A percentile compares a stretch with the other conserved stretches of the same genome.
These are phyloP conservation scores for Danionella cerebrum DNA, from an alignment of 2,113 vertebrate species.

Conservation along the genomic window DNA sequence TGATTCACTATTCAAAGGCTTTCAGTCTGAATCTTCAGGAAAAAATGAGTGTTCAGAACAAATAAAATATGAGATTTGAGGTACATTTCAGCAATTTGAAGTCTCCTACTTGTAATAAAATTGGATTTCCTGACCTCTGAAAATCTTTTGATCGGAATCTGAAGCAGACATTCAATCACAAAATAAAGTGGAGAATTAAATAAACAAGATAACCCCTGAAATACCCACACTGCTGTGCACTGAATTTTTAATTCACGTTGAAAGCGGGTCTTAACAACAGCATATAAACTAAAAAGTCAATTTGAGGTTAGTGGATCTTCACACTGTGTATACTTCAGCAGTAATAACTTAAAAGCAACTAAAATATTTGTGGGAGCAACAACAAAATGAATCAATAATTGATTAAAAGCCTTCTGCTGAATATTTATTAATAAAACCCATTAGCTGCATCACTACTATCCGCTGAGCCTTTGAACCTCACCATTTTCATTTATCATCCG, in stretches of 20 bases:
- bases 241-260: constrained; percentile 4
- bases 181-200: constrained; percentile 48
- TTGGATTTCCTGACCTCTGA: constrained; percentile 56
- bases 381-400: background rate
- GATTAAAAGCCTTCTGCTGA: background rate
- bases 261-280: constrained; percentile 13
- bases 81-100: constrained; percentile 60
- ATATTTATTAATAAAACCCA: background rate
- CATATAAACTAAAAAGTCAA: constrained; percentile 5
- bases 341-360: background rate
- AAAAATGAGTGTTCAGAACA: background rate
- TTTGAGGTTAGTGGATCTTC: constrained; percentile 12
- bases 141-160: constrained; percentile 60
- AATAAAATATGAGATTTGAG: too few relatives aligned
- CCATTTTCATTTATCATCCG: too few relatives aligned
- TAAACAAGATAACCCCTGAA: constrained; percentile 45
- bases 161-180: constrained; percentile 54
- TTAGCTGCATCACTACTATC: background rate
- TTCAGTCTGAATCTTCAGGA: constrained; percentile 46
- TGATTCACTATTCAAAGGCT: background rate
- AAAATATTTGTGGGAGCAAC: background rate
- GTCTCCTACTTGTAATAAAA: constrained; percentile 42
- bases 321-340: background rate
- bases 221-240: constrained; percentile 25
- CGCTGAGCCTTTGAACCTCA: background rate